phyloP scores from a whole-genome alignment of 1,140 invertebrate species.

The Manduca sexta region DNA sequence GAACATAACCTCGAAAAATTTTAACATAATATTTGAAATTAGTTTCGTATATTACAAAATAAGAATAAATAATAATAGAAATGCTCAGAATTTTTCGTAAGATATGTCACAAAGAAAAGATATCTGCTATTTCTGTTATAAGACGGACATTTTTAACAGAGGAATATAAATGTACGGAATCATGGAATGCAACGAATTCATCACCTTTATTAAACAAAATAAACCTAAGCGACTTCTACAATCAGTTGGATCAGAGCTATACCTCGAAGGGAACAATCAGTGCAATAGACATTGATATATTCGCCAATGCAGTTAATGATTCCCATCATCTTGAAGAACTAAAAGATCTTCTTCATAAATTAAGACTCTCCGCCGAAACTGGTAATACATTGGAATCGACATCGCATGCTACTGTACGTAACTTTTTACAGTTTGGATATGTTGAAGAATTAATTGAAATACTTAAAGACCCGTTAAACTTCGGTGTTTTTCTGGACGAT shows the following conservation, averaged over 20 bases:
- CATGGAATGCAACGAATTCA: slow-evolving; percentile 78
- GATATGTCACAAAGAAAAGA: not conserved
- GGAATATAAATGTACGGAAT: slow-evolving; percentile 78
- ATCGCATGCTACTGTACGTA: slow-evolving; percentile 84
- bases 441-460: slow-evolving; percentile 80
- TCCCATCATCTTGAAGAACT: slow-evolving; percentile 76
- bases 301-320: slow-evolving; percentile 76
- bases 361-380: slow-evolving; percentile 81
- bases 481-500: slow-evolving; percentile 91
- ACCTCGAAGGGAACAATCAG: slow-evolving; percentile 72
- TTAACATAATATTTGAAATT: no score
- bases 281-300: slow-evolving; percentile 84
- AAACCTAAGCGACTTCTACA: slow-evolving; percentile 76
- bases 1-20: no score
- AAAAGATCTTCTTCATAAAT: slow-evolving; percentile 79
- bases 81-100: slow-evolving; percentile 10
- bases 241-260: slow-evolving; percentile 76
- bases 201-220: slow-evolving; percentile 77
- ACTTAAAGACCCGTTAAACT: slow-evolving; percentile 87
- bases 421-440: slow-evolving; percentile 77
- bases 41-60: no score
- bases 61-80: not conserved
- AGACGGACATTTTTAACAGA: slow-evolving; percentile 72
- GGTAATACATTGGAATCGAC: slow-evolving; percentile 84
- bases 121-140: not conserved